phyloP scores from a whole-genome alignment of 2,113 vertebrate species.

The Upupa epops region DNA sequence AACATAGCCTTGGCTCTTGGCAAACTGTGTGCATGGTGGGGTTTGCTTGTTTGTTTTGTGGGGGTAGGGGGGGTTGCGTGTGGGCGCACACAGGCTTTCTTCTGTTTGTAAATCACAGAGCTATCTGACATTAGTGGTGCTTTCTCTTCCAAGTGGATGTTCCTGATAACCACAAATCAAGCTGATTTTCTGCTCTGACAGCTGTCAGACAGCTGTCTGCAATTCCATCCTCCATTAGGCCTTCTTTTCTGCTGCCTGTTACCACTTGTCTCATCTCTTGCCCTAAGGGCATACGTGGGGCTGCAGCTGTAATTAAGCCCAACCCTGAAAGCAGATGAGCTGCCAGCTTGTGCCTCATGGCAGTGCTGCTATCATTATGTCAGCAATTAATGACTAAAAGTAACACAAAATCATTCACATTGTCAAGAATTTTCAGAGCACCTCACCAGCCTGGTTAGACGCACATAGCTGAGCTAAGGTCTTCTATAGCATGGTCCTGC shows the following conservation, averaged over 20 bases:
- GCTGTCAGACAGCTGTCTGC: background rate
- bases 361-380: background rate
- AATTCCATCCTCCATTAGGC: background rate
- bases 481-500: background rate
- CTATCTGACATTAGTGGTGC: background rate
- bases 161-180: background rate
- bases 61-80: background rate
- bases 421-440: background rate
- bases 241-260: background rate
- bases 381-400: background rate
- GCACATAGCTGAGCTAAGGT: background rate
- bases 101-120: background rate
- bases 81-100: accelerated
- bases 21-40: accelerated
- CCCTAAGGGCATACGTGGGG: background rate
- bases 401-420: background rate
- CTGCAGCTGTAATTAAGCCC: background rate
- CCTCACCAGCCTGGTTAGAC: background rate
- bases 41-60: background rate
- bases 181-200: background rate
- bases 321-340: background rate
- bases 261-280: background rate
- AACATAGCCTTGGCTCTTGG: background rate
- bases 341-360: background rate
- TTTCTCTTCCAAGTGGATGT: accelerated